These are phyloP conservation scores for Brachylomia viminalis DNA, from an alignment of 2,888 invertebrate species.

Conservation along the genomic window DNA sequence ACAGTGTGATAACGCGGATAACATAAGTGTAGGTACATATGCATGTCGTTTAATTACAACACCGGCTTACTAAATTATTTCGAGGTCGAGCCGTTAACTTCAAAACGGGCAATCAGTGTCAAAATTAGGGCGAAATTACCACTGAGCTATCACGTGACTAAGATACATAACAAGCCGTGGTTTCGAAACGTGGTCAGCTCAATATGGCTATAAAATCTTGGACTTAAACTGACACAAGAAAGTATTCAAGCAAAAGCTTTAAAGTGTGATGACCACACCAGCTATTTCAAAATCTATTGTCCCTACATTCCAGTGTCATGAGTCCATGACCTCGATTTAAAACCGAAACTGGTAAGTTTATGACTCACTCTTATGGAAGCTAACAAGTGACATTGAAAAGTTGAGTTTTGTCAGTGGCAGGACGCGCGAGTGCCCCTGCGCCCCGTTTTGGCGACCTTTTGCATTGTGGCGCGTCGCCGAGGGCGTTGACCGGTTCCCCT, in stretches of 20 bases:
- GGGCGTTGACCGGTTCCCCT: conserved; percentile 86
- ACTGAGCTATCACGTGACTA: conserved; percentile 32
- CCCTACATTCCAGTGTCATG: conserved; percentile 49
- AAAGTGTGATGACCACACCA: conserved; percentile 5
- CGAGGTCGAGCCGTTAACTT: conserved; percentile 53
- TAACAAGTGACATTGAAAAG: conserved; percentile 72
- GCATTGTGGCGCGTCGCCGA: conserved; percentile 76
- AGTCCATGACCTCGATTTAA: conserved; percentile 48
- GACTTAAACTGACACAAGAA: background rate
- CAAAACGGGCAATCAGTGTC: conserved; percentile 43
- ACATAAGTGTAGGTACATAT: conserved; percentile 12
- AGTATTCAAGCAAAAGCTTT: background rate
- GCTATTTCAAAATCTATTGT: conserved; percentile 40
- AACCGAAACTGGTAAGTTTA: conserved; percentile 48
- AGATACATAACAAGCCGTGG: conserved; percentile 13
- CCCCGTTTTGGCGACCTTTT: conserved; percentile 82
- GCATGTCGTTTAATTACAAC: conserved; percentile 55
- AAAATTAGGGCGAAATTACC: conserved; percentile 54
- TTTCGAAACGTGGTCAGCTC: conserved; percentile 30
- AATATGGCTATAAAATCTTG: conserved; percentile 4
- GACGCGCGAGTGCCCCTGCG: conserved; percentile 70
- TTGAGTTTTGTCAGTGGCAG: conserved; percentile 63
- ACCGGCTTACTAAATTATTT: conserved; percentile 55
- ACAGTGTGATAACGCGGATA: conserved; percentile 53
- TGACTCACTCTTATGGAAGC: conserved; percentile 71